Evolutionary conservation across 2,797 vertebrate genomes (phyloP).

Genomic region (Tachyglossus aculeatus): DNA sequence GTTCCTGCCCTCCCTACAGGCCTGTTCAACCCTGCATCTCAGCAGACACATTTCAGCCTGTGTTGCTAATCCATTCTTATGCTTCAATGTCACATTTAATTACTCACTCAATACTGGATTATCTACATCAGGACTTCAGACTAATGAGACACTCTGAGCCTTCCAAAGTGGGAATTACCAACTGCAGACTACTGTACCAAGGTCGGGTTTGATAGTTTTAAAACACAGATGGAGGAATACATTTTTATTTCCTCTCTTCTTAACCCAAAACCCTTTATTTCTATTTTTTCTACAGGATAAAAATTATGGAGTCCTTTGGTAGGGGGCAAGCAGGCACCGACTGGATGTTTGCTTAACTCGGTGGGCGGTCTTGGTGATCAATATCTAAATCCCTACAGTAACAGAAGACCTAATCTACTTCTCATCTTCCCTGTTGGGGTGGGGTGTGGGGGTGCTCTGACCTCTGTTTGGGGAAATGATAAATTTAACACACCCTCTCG

Average conservation of each 20-base stretch:
- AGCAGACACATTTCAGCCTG: not conserved
- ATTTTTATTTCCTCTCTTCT: slow-evolving; percentile 34
- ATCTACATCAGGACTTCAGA: slow-evolving; percentile 61
- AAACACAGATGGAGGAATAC: slow-evolving; percentile 23
- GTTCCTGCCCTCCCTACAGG: not conserved
- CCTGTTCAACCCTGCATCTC: not conserved
- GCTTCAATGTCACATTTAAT: slow-evolving; percentile 73
- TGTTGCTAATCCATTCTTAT: slow-evolving; percentile 64
- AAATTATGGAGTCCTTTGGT: not conserved
- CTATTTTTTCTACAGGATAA: slow-evolving; percentile 17
- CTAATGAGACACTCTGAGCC: slow-evolving; percentile 63
- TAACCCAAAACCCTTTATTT: slow-evolving; percentile 32
- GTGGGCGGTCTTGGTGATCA: slow-evolving; percentile 15
- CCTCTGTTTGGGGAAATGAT: slow-evolving; percentile 22
- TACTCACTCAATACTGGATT: slow-evolving; percentile 65
- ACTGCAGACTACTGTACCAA: slow-evolving; percentile 39
- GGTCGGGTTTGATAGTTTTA: slow-evolving; percentile 39
- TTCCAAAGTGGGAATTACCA: slow-evolving; percentile 67
- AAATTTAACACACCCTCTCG: not conserved
- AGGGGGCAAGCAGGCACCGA: not conserved
- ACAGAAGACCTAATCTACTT: not conserved
- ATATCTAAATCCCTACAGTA: slow-evolving; percentile 29
- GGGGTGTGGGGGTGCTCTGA: too few species aligned
- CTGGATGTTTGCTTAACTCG: slow-evolving; percentile 32
- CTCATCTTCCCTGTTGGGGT: not conserved